phyloP scores from a whole-genome alignment of 2,888 invertebrate species.

The Cerastis leucographa region DNA sequence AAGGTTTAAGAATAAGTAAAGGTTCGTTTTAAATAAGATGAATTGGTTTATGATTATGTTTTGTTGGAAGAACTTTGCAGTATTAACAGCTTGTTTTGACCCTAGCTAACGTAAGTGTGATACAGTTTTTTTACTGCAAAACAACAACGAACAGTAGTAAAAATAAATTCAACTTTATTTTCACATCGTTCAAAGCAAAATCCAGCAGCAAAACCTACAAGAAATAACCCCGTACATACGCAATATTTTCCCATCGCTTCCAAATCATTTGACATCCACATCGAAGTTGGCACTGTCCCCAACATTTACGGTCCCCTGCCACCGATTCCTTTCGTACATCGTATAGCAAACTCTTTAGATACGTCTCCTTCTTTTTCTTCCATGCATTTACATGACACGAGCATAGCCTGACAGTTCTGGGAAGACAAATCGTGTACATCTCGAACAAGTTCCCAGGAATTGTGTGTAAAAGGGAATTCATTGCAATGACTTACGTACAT shows the following conservation, averaged over 20 bases:
- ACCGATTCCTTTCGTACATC: conserved; percentile 41
- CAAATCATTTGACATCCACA: conserved; percentile 55
- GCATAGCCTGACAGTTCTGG: conserved; percentile 74
- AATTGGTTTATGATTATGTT: conserved; percentile 24
- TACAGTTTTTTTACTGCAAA: not conserved
- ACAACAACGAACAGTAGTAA: not conserved
- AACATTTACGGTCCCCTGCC: conserved; percentile 33
- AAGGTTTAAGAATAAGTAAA: conserved; percentile 49
- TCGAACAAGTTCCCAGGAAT: conserved; percentile 69
- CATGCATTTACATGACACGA: conserved; percentile 72
- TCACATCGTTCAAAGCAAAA: conserved; percentile 1
- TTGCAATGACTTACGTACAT: conserved; percentile 62
- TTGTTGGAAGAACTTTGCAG: not conserved
- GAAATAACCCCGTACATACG: conserved; percentile 16
- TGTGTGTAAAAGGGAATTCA: conserved; percentile 62
- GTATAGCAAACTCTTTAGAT: conserved; percentile 52
- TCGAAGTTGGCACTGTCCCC: conserved; percentile 52
- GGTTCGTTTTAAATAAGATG: conserved; percentile 30
- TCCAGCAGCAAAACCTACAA: not conserved
- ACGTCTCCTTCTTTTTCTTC: conserved; percentile 49
- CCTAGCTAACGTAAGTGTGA: not conserved
- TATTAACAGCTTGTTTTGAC: conserved; percentile 6
- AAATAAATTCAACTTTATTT: not conserved
- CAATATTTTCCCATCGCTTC: conserved; percentile 50
- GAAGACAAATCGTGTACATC: conserved; percentile 77